Base-by-base conservation (phyloP, 2,797 vertebrate species). In the Percopsis omiscomaycus region DNA sequence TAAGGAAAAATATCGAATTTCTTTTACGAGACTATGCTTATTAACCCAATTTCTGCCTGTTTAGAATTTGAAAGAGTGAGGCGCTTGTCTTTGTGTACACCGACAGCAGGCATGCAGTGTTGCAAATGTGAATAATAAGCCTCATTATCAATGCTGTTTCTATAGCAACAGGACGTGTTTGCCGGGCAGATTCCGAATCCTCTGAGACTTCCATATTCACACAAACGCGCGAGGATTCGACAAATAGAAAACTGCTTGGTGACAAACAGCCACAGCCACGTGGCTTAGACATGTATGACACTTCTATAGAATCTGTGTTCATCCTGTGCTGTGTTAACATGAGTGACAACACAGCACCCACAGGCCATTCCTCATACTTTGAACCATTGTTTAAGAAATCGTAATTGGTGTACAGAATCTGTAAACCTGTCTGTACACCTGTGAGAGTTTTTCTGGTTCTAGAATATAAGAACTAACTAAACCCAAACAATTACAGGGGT, bases 131-230 rank as follows among this genome's bases (percentile, higher is more conserved):
- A 84, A 85, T 84, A 84, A 83, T 73, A 71, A 67, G 70, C 59
- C 69, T 80, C 75, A 78, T 88, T 86, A 88, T 80, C 74, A 72
- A 68, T 48, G 45, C 76, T 44, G 90, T 92, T 88, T 73, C 89
- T 80, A 89, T 91, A 66, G 89, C 81, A 89, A 90, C 89, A 73
- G 28, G 44, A 71, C 6, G 4, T 74, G 69, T 85, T 84, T 81
- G 59, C 59, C 66, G 64, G 76, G 68, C 69, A 63, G 61, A 75
- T 83, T 37, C 63, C 28, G 73, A 74, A 64, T 72, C 61, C 6
- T 45, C 32, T 1, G 46, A 73, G 76, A 61, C 45, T 49, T 78
- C 76, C 61, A 68, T 42, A 48, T 78, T 73, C 52, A 42, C 72
- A 45, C 47, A 60, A 60, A 70, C 66, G 55, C 44, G 61, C 74